These are phyloP conservation scores for Brienomyrus longianalis DNA, from an alignment of 2,113 vertebrate species.

Conservation along the genomic window DNA sequence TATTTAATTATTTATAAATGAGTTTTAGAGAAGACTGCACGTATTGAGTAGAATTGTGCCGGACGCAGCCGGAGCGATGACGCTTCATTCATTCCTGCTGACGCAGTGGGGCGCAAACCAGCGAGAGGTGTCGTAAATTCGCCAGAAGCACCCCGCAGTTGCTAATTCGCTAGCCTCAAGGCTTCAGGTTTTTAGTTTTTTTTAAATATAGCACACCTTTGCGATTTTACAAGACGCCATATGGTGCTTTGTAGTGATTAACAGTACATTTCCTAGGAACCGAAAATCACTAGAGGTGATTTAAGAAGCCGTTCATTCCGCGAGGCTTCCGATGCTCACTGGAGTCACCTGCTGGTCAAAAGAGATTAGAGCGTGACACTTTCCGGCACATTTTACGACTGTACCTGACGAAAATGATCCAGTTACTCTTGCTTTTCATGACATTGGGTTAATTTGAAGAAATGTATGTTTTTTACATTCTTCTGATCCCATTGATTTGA, in stretches of 20 bases:
- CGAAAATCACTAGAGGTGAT: neutral
- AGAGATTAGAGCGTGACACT: neutral
- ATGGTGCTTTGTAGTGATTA: neutral
- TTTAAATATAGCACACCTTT: neutral
- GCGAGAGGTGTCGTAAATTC: neutral
- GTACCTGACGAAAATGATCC: neutral
- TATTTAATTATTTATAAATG: neutral
- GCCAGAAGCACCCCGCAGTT: neutral
- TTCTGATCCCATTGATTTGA: neutral
- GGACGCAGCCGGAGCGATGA: conserved; percentile 55
- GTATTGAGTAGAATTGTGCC: conserved; percentile 23
- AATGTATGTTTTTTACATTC: neutral
- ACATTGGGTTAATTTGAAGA: neutral
- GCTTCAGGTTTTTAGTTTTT: neutral
- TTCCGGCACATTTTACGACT: neutral
- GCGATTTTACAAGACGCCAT: neutral
- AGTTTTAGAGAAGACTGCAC: conserved; percentile 38
- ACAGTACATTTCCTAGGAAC: neutral
- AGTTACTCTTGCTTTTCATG: neutral
- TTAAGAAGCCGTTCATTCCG: neutral
- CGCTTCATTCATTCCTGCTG: conserved; percentile 53
- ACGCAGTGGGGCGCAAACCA: conserved; percentile 37
- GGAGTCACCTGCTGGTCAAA: neutral
- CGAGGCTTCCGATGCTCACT: neutral
- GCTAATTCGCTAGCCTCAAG: neutral